Conservation (phyloP, 37 sponge, comb jelly and placozoan species). For the Ephydatia muelleri region DNA sequence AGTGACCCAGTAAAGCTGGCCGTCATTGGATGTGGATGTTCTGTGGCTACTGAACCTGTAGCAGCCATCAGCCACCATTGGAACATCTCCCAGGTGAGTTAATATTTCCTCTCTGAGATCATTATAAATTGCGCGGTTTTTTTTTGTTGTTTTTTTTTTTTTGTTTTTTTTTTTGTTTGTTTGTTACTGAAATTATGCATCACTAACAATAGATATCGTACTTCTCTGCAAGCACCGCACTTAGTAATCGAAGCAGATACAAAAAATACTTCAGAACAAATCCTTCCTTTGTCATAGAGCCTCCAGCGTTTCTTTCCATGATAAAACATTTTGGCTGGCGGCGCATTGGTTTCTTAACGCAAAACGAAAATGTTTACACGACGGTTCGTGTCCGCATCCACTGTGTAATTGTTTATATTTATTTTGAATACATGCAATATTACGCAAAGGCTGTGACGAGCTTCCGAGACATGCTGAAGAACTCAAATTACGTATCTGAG, state of each 20-base stretch:
- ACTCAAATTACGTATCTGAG: background rate
- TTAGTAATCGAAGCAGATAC: conserved; percentile 25
- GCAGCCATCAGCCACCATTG: conserved; percentile 37
- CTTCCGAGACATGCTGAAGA: background rate
- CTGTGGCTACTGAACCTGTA: conserved; percentile 29
- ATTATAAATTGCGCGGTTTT: too few species aligned
- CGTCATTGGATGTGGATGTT: conserved; percentile 43
- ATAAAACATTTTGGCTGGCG: conserved; percentile 18
- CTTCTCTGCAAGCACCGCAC: background rate
- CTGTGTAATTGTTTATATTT: background rate
- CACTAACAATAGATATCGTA: conserved; percentile 20
- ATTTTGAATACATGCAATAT: too few species aligned
- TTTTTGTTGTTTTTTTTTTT: too few species aligned
- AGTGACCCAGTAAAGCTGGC: background rate
- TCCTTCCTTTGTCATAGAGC: background rate
- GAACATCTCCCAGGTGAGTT: conserved; percentile 36
- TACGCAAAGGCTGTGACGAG: background rate
- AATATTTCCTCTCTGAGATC: too few species aligned
- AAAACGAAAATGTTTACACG: conserved; percentile 10
- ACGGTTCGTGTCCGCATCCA: conserved; percentile 4
- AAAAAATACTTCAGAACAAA: conserved; percentile 14
- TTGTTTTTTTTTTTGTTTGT: too few species aligned
- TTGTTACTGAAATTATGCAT: too few species aligned
- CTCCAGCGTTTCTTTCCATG: conserved; percentile 6
- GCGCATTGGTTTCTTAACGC: conserved; percentile 10